Percentiles rank a stretch among this genome's conserved stretches.
Conservation (phyloP, 2,888 invertebrate species). For the Drosophila nr. fundita region DNA sequence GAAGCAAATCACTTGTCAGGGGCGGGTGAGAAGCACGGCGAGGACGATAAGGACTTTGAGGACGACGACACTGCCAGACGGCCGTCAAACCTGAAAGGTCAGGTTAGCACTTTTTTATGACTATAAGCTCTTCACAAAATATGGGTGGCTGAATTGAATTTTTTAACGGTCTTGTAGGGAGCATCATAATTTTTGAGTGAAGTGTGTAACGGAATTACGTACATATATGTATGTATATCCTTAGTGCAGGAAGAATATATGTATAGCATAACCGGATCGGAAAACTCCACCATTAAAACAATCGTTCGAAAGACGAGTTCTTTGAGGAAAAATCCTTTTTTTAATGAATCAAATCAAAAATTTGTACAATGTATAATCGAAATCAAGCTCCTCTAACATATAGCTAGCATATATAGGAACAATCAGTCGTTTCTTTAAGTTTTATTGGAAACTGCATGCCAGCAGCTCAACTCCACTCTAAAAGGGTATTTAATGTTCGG, state of each 20-base stretch:
- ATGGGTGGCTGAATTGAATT: background rate
- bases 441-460: fast-evolving
- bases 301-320: background rate
- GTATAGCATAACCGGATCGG: background rate
- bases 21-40: background rate
- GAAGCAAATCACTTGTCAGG: constrained; percentile 19
- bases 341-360: background rate
- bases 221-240: background rate
- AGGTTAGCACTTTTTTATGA: constrained; percentile 49
- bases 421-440: background rate
- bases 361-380: background rate
- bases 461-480: background rate
- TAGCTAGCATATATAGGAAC: background rate
- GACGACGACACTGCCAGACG: constrained; percentile 30
- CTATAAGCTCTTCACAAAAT: background rate
- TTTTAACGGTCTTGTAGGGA: background rate
- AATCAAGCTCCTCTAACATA: background rate
- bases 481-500: background rate
- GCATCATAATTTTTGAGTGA: background rate
- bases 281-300: background rate
- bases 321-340: fast-evolving
- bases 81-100: constrained; percentile 40
- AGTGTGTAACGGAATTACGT: background rate
- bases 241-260: background rate
- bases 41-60: constrained; percentile 8